Evolutionary conservation across 2,113 vertebrate genomes (phyloP).

Genomic region (Galemys pyrenaicus): DNA sequence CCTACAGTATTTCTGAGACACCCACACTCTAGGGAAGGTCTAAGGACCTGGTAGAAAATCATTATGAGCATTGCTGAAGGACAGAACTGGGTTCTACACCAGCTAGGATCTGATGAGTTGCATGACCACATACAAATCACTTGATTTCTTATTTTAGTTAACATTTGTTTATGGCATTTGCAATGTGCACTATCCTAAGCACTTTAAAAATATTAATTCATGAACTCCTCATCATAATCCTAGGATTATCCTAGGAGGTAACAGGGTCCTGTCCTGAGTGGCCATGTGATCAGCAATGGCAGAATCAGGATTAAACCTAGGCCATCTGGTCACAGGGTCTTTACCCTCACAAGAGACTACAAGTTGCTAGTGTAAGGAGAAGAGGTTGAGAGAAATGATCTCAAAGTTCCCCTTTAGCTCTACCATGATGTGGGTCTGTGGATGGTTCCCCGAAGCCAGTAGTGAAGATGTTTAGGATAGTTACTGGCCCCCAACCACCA

Average conservation of each 20-base stretch:
- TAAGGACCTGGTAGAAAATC: background rate
- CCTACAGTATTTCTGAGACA: background rate
- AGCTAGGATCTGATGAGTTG: background rate
- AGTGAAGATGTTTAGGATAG: background rate
- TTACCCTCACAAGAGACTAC: background rate
- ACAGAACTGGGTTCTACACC: background rate
- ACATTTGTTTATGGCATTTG: slow-evolving; percentile 7
- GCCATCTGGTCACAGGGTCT: background rate
- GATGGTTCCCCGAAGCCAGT: background rate
- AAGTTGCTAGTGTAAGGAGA: background rate
- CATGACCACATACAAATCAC: background rate
- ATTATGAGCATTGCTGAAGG: background rate
- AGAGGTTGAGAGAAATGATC: background rate
- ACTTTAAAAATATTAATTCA: slow-evolving; percentile 22
- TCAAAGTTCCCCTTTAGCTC: background rate
- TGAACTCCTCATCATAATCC: background rate
- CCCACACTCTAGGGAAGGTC: background rate
- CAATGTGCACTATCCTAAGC: background rate
- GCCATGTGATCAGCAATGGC: background rate
- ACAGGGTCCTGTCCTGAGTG: background rate
- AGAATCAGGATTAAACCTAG: background rate
- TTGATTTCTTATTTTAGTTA: background rate
- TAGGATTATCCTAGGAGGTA: background rate
- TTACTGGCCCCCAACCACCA: background rate
- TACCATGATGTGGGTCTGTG: background rate